Conservation (phyloP, 2,113 vertebrate species). For the Campylomormyrus tamandua region DNA sequence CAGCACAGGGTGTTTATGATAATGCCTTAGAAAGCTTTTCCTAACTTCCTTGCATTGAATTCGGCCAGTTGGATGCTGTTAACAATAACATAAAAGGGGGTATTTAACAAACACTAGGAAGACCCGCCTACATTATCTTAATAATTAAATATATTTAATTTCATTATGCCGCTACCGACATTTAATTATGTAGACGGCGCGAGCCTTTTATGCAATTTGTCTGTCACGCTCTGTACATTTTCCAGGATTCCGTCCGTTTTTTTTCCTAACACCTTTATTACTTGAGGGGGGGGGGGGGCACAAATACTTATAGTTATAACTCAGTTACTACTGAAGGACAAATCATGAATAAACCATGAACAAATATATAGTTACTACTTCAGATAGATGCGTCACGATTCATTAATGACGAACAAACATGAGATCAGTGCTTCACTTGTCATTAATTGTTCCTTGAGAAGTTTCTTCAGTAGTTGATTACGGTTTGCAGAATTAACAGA, state of each 20-base stretch:
- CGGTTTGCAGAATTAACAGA: background rate
- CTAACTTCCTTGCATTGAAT: background rate
- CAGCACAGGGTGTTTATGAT: background rate
- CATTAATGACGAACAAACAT: background rate
- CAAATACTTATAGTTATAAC: background rate
- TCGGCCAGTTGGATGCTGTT: background rate
- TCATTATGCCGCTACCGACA: background rate
- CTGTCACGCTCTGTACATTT: conserved; percentile 5
- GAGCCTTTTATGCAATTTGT: conserved; percentile 7
- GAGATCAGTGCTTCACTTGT: background rate
- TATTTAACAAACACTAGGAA: background rate
- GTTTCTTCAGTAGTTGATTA: background rate
- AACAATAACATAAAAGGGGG: background rate
- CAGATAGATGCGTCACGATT: background rate
- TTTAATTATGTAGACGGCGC: background rate
- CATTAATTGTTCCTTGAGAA: background rate
- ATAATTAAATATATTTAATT: background rate
- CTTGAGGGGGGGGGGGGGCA: background rate
- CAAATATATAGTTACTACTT: background rate
- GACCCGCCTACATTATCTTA: background rate
- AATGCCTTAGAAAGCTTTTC: background rate
- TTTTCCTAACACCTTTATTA: background rate
- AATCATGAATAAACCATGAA: background rate
- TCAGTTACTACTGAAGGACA: background rate
- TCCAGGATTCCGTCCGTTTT: background rate